A percentile compares a stretch with the other conserved stretches of the same genome.
Conservation (phyloP, 2,113 vertebrate genomes). For the Columba livia region DNA sequence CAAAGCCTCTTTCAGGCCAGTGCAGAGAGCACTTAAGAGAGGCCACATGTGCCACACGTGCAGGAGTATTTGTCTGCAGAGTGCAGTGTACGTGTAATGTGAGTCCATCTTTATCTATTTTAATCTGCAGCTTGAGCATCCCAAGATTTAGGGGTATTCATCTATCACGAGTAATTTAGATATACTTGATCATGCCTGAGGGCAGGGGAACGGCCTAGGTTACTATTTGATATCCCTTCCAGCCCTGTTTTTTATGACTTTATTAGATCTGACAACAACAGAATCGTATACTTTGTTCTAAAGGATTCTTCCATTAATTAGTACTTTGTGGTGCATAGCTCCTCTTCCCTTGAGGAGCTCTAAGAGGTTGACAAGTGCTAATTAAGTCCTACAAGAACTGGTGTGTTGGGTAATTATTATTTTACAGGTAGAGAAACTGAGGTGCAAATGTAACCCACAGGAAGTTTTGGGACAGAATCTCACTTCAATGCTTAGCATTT, state of each 20-base stretch:
- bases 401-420: slow-evolving; percentile 65
- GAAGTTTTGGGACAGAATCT: slow-evolving; percentile 57
- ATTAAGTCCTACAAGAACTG: slow-evolving; percentile 65
- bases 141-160: slow-evolving; percentile 37
- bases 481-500: background rate
- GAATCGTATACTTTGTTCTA: slow-evolving; percentile 46
- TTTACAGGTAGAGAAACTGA: slow-evolving; percentile 66
- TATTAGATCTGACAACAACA: slow-evolving; percentile 70
- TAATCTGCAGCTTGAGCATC: background rate
- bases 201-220: slow-evolving; percentile 43
- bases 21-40: background rate
- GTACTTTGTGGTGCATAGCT: slow-evolving; percentile 53
- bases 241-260: slow-evolving; percentile 37
- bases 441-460: slow-evolving; percentile 65
- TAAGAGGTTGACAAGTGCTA: slow-evolving; percentile 67
- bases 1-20: background rate
- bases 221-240: slow-evolving; percentile 55
- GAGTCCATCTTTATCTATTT: background rate
- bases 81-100: accelerated
- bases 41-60: background rate
- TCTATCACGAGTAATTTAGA: slow-evolving; percentile 56
- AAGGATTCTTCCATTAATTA: slow-evolving; percentile 65
- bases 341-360: slow-evolving; percentile 64
- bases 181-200: slow-evolving; percentile 51
- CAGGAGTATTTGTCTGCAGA: background rate